Base-by-base conservation (phyloP, 2,888 invertebrate genomes). In the Diarsia rubi region DNA sequence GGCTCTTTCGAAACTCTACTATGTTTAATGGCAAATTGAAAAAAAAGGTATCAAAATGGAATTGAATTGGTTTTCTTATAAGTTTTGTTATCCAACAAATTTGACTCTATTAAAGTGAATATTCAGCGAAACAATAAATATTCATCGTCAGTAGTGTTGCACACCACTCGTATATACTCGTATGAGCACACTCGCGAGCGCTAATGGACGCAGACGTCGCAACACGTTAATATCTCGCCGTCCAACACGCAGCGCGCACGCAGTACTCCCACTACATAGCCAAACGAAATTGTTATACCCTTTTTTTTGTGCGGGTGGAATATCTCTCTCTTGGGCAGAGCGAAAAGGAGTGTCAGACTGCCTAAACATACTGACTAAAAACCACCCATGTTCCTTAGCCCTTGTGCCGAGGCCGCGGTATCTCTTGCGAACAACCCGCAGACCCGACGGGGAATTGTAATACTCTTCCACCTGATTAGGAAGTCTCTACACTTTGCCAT, bases 161-260 rank as follows among this genome's bases (percentile, higher is more conserved):
- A 63, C 64, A 31, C 60, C 42, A 54, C 16, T 74, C 27, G 74
- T 37, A 42, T 31, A 47, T 44, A n/a, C 62, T 57, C 27, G 27
- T 59, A 16, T 37, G 52, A 44, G 60, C 27, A 27, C 63, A 27
- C 57, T 31, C 47, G 83, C 6, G 80, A 47, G 60, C 52, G 62
- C 75, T 84, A 80, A 84, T 80, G 81, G 84, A 67, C 69, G 63
- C 84, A 21, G 16, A 42, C 49, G 84, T 84, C 81, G 65, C 66
- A 27, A 27, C 73, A 47, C 66, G 59, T 66, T 81, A 63, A 5
- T 37, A 57, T 66, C 68, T 62, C 31, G 14, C 1, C 31, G 44
- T 6, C 14, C 3, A 5, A 9, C 47, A 6, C 0, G 11, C 47
- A n/a, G 31, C 5, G 63, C 31, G 0, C 2, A 0, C 0, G 8